Percentiles rank a stretch among this genome's conserved stretches.
These are phyloP conservation scores for Uria lomvia DNA, from an alignment of 2,113 vertebrate genomes.

Conservation along the genomic window DNA sequence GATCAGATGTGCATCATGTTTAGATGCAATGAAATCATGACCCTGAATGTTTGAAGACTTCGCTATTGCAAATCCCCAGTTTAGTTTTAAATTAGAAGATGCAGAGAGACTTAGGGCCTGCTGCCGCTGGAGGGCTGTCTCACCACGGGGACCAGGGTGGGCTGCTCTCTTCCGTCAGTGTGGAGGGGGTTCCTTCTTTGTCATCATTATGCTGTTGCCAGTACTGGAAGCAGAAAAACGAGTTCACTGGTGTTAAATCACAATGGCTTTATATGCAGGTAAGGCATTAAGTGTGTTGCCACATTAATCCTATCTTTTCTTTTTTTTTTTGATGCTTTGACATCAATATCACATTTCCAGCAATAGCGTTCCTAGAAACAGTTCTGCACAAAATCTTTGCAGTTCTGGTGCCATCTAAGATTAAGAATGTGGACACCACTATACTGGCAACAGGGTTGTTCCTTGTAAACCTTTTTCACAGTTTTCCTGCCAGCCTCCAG, in stretches of 20 bases:
- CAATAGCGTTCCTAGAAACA: background rate
- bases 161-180: background rate
- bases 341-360: background rate
- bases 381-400: background rate
- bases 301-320: background rate
- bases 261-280: background rate
- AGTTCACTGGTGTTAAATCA: background rate
- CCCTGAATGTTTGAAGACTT: background rate
- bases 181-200: rapidly evolving
- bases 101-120: background rate
- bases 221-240: background rate
- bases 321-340: background rate
- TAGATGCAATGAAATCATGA: background rate
- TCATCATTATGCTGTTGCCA: no score
- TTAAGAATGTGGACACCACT: background rate
- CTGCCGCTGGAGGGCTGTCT: background rate
- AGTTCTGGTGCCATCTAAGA: background rate
- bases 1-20: background rate
- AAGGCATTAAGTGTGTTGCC: background rate
- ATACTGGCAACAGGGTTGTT: background rate
- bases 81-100: background rate
- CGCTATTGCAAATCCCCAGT: rapidly evolving
- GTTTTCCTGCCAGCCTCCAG: background rate
- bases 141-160: rapidly evolving
- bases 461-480: background rate